Evolutionary conservation across 2,113 vertebrate genomes (phyloP), one percentile per base, ranked within the genome.

Genomic region (Myotis lucifugus): DNA sequence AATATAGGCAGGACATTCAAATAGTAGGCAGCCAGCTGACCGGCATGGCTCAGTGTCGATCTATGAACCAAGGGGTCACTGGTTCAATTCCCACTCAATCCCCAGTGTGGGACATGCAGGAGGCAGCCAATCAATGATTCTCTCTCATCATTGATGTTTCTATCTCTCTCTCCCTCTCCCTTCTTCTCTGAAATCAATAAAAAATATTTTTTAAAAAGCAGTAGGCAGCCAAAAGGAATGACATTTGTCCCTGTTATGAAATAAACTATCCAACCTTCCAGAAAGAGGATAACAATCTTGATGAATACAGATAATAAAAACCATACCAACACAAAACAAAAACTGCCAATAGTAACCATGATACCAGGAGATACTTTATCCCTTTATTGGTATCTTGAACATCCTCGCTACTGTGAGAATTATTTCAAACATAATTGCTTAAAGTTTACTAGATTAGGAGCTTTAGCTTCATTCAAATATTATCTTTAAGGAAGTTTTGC

Each of bases 361-460:
- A 66, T 32, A n/a, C n/a, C 42, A 52, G 74, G 54, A 85, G 29
- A 29, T 14, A 37, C 18, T 40, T 85, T 59, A 37, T 76, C 73
- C 3, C 25, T 76, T 83, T 69, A 48, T 72, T 79, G 19, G 4
- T 90, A 42, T n/a, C 29, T 92, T 64, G 72, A 82, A 94, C 76
- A 87, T 48, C 10, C 54, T 93, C 13, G 0, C 3, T 87, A 61
- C 46, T 37, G 3, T 79, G 72, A 93, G 66, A 92, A 77, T 19
- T 29, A 59, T 83, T 89, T 92, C 76, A 59, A 85, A 64, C 40
- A 14, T 85, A 78, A 52, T 81, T 95, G 18, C 70, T 96, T 77
- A 34, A 84, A 42, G 12, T 79, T 92, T 85, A 11, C 12, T 61
- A 40, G 46, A 56, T 8, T 13, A 73, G 67, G 52, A 88, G n/a